phyloP scores from a whole-genome alignment of 1,140 invertebrate species.

The Choristoneura fumiferana region DNA sequence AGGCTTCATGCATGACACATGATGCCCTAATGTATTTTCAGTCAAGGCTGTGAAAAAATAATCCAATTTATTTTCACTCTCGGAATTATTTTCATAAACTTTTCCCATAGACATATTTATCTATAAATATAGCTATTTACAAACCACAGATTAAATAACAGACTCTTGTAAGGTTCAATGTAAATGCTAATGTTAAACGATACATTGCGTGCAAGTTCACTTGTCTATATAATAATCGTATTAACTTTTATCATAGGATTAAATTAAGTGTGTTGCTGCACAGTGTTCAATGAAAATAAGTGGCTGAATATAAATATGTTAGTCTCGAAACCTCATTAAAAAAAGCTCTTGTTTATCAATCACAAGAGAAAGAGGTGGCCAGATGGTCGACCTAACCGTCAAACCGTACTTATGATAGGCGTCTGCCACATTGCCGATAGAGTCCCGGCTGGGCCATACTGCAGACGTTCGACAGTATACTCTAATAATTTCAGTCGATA shows the following conservation, averaged over 20 bases:
- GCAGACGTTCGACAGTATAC: too few relatives aligned
- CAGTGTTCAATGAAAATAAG: slow-evolving; percentile 62
- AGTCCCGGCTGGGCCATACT: too few relatives aligned
- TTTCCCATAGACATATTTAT: slow-evolving; percentile 13
- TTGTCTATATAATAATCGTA: slow-evolving; percentile 60
- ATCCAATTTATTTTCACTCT: slow-evolving; percentile 10
- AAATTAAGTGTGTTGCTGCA: slow-evolving; percentile 56
- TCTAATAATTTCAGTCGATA: too few relatives aligned
- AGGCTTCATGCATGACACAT: too few relatives aligned
- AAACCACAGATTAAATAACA: slow-evolving; percentile 5
- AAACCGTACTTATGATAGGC: too few relatives aligned
- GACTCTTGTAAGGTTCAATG: slow-evolving; percentile 9
- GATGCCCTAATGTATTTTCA: too few relatives aligned
- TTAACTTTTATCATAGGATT: slow-evolving; percentile 65
- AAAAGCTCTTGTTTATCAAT: slow-evolving; percentile 21
- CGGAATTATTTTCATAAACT: slow-evolving; percentile 12
- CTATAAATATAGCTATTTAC: slow-evolving; percentile 14
- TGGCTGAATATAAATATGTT: slow-evolving; percentile 10
- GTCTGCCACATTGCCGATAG: too few relatives aligned
- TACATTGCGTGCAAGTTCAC: slow-evolving; percentile 62
- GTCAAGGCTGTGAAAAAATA: too few relatives aligned
- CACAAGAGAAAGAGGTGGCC: background rate
- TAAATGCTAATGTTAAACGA: slow-evolving; percentile 41
- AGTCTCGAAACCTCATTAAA: slow-evolving; percentile 24
- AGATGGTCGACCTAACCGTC: too few relatives aligned